Conservation (phyloP, 92 coral and sea anemone species). For the Zoanthus sociatus region DNA sequence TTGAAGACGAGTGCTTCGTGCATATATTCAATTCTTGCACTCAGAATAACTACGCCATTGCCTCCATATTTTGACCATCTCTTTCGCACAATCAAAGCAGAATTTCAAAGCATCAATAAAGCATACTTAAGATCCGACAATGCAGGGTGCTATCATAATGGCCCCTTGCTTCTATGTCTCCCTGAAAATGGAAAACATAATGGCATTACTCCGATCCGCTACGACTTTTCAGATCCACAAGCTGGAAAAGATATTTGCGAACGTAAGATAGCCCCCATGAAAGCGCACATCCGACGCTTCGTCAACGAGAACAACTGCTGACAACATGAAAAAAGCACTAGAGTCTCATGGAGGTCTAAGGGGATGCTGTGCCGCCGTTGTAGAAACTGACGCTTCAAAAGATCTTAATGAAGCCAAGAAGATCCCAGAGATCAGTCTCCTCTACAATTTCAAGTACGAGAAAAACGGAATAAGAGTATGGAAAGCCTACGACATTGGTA, state of each 20-base stretch:
- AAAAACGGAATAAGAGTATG: conserved; percentile 44
- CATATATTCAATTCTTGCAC: conserved; percentile 59
- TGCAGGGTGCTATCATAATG: conserved; percentile 66
- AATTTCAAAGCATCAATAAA: conserved; percentile 41
- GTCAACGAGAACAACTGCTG: conserved; percentile 64
- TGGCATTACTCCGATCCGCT: not conserved
- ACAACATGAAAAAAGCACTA: conserved; percentile 58
- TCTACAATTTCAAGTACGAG: conserved; percentile 46
- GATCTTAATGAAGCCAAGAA: conserved; percentile 44
- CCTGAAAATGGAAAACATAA: not conserved
- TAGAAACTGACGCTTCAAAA: conserved; percentile 41
- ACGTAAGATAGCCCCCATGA: conserved; percentile 61
- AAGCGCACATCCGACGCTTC: conserved; percentile 58
- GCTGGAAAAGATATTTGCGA: conserved; percentile 57
- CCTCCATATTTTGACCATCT: conserved; percentile 55
- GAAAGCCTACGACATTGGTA: conserved; percentile 48
- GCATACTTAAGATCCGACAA: conserved; percentile 65
- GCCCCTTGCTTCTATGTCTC: conserved; percentile 38
- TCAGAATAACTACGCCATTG: conserved; percentile 62
- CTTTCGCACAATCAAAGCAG: conserved; percentile 46
- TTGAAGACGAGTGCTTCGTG: conserved; percentile 73
- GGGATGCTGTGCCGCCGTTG: conserved; percentile 65
- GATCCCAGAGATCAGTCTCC: conserved; percentile 42
- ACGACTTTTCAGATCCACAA: conserved; percentile 31
- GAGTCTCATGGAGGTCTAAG: conserved; percentile 61